phyloP scores from a whole-genome alignment of 2,113 vertebrate species.

The Bujurquina vittata region DNA sequence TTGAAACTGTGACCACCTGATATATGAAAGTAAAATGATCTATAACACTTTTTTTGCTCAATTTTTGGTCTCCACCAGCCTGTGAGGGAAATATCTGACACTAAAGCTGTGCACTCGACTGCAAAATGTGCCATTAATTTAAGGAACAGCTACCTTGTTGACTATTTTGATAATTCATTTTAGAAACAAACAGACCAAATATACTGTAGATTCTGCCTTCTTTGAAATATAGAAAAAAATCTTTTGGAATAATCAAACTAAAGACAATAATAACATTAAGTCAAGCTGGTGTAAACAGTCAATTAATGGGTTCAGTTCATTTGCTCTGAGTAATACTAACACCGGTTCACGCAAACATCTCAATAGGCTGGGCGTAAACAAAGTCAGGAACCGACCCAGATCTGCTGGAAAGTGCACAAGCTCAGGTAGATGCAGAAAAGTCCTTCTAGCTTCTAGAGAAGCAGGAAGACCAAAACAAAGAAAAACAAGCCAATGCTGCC shows the following conservation, averaged over 20 bases:
- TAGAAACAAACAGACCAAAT: too few species aligned
- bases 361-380: not conserved
- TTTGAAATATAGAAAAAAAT: too few species aligned
- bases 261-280: not conserved
- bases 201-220: too few species aligned
- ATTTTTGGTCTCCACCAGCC: not conserved
- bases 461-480: slow-evolving; percentile 52
- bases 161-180: too few species aligned
- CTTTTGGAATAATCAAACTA: too few species aligned
- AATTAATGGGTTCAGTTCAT: slow-evolving; percentile 27
- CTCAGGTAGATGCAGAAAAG: slow-evolving; percentile 18
- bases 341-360: not conserved
- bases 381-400: slow-evolving; percentile 11
- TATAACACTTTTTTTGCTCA: not conserved
- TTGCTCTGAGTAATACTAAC: not conserved
- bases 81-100: not conserved
- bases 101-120: not conserved
- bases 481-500: slow-evolving; percentile 17
- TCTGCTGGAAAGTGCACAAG: slow-evolving; percentile 57
- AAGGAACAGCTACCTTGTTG: too few species aligned
- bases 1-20: not conserved
- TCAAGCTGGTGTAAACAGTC: not conserved
- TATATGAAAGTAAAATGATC: not conserved
- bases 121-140: not conserved
- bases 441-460: slow-evolving; percentile 8